Conservation (phyloP, 2,113 vertebrate genomes). For the Lophotis ruficrista region DNA sequence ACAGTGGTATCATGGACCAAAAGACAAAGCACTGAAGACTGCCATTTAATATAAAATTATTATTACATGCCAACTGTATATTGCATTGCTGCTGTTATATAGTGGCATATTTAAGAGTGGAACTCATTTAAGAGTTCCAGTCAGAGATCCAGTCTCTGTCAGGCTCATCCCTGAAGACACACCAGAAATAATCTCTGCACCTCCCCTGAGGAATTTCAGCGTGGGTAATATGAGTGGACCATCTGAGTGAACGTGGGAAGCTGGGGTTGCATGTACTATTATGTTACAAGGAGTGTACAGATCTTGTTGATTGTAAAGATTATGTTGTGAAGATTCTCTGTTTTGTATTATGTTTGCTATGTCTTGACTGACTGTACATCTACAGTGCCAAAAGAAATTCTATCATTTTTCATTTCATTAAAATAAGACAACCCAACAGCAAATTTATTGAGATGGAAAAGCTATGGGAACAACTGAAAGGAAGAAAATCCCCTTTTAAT, state of each 20-base stretch:
- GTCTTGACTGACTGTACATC: not conserved
- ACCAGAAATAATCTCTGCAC: not conserved
- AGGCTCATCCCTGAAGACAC: not conserved
- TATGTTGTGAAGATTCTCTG: not conserved
- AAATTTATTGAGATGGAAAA: not conserved
- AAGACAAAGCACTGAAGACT: not conserved
- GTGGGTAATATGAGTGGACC: not conserved
- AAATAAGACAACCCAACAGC: not conserved
- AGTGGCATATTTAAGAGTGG: not conserved
- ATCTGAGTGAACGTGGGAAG: not conserved
- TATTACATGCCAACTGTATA: not conserved
- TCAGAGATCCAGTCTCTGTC: not conserved
- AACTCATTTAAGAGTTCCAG: not conserved
- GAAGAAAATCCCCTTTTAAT: not conserved
- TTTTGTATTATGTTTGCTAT: not conserved
- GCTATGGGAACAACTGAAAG: not conserved
- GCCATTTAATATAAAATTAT: not conserved
- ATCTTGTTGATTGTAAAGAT: not conserved
- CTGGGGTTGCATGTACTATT: not conserved
- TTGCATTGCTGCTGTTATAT: not conserved
- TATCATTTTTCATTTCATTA: not conserved
- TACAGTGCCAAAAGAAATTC: not conserved
- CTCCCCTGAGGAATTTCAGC: not conserved
- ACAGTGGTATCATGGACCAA: not conserved
- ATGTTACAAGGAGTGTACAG: not conserved